Conservation (phyloP, 2,113 vertebrate genomes). For the Dicrurus megarhynchus region DNA sequence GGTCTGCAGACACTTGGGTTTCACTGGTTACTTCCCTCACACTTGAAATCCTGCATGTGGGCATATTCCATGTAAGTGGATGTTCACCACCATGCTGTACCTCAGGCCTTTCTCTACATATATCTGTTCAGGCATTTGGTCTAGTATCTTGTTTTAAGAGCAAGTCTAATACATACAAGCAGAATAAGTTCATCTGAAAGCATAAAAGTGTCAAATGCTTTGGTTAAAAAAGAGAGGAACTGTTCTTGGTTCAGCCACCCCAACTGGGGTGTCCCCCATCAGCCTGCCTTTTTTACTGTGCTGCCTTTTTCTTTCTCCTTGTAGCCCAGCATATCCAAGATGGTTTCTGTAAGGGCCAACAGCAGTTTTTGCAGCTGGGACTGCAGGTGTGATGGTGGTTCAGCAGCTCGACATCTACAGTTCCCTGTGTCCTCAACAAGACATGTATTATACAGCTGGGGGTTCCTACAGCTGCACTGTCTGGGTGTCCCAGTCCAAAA, state of each 20-base stretch:
- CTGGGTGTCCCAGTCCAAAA: neutral
- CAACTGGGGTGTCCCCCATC: neutral
- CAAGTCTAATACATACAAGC: neutral
- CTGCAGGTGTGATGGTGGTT: neutral
- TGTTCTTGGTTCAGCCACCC: neutral
- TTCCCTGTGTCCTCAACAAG: neutral
- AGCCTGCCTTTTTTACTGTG: neutral
- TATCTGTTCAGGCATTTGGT: neutral
- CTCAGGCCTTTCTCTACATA: neutral
- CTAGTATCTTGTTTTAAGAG: neutral
- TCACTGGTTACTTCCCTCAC: accelerated
- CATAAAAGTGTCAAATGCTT: neutral
- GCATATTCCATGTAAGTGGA: accelerated
- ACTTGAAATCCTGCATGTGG: neutral
- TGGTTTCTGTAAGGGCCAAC: neutral
- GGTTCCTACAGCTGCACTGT: neutral
- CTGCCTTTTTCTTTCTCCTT: neutral
- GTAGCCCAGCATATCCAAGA: neutral
- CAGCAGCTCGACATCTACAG: neutral
- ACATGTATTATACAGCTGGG: neutral
- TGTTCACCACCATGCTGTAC: neutral
- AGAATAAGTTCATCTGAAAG: neutral
- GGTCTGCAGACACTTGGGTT: neutral
- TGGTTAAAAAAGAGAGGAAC: neutral
- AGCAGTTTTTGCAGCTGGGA: neutral